phyloP scores from a whole-genome alignment of 2,113 vertebrate species.

The Brachypteracias leptosomus region DNA sequence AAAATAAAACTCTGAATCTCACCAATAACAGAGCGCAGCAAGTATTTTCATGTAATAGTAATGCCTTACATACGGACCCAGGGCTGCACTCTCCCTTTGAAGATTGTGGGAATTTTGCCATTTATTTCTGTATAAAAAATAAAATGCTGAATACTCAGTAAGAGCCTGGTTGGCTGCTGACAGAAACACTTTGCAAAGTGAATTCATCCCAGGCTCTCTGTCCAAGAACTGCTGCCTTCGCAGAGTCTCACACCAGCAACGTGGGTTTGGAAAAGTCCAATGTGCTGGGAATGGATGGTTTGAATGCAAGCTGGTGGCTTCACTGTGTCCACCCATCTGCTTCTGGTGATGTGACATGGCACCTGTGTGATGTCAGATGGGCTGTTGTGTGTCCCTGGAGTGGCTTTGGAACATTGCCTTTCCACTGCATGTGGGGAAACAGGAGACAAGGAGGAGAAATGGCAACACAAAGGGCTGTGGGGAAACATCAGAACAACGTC shows the following conservation, averaged over 20 bases:
- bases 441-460: background rate
- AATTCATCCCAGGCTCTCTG: background rate
- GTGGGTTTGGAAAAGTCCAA: fast-evolving
- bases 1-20: conserved; percentile 12
- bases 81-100: background rate
- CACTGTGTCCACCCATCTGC: background rate
- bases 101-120: background rate
- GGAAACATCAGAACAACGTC: background rate
- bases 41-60: background rate
- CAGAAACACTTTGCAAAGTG: background rate
- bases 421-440: background rate
- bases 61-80: background rate
- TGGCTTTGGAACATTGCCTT: background rate
- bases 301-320: background rate
- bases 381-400: background rate
- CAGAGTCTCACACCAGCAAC: background rate
- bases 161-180: background rate
- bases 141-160: background rate
- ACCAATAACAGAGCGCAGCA: background rate
- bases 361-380: fast-evolving
- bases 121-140: background rate
- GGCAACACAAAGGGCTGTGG: background rate
- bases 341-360: background rate
- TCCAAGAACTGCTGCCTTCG: background rate
- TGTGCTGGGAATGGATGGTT: background rate